Percentiles rank a stretch among this genome's conserved stretches.
These are phyloP conservation scores for Papilio dardanus DNA, from an alignment of 1,140 invertebrate genomes.

Conservation along the genomic window DNA sequence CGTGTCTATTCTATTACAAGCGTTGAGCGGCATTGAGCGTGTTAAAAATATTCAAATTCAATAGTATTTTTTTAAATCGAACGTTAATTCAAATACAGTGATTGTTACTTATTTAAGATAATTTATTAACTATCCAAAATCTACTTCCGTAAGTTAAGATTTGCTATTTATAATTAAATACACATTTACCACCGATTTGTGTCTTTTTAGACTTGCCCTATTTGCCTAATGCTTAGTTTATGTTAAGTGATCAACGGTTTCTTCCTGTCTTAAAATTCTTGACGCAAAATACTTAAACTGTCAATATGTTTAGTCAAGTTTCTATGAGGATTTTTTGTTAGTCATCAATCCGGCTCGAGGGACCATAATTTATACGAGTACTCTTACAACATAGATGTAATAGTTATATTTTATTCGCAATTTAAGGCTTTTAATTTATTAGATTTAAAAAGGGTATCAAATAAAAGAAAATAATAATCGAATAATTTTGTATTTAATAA, in stretches of 20 bases:
- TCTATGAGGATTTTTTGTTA: too few species aligned
- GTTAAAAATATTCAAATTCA: not conserved
- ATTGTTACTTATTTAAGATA: not conserved
- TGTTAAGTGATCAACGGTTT: too few species aligned
- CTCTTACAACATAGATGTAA: not conserved
- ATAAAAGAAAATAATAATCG: conserved; percentile 14
- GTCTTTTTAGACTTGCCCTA: not conserved
- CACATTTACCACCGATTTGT: not conserved
- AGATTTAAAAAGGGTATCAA: not conserved
- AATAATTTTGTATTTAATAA: conserved; percentile 25
- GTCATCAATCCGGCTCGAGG: not conserved
- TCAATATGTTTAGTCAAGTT: too few species aligned
- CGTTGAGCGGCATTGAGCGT: not conserved
- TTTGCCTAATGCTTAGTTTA: too few species aligned
- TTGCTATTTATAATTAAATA: conserved; percentile 1
- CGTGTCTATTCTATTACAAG: not conserved
- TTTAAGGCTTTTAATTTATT: not conserved
- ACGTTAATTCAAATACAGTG: too few species aligned
- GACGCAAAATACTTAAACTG: too few species aligned
- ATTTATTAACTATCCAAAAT: not conserved
- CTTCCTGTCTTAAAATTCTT: too few species aligned
- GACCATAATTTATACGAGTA: not conserved
- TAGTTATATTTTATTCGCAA: not conserved
- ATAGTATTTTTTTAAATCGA: not conserved
- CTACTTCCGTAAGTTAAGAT: not conserved